phyloP scores from a whole-genome alignment of 2,113 vertebrate genomes.

The Python bivittatus region DNA sequence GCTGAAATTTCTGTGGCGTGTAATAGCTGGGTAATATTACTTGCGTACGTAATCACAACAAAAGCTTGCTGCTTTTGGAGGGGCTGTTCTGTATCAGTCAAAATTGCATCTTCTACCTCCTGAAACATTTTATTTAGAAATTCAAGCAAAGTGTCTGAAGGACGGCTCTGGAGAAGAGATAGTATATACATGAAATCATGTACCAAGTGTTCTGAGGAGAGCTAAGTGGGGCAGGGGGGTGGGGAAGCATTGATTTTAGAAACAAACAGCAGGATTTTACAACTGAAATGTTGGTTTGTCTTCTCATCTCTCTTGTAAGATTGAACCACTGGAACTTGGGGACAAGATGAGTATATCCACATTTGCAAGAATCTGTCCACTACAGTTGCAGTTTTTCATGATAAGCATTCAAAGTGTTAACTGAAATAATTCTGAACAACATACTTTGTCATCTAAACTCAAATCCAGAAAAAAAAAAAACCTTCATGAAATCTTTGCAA shows the following conservation, averaged over 20 bases:
- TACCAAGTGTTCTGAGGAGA: conserved; percentile 20
- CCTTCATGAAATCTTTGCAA: conserved; percentile 78
- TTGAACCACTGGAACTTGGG: conserved; percentile 88
- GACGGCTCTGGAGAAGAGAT: conserved; percentile 35
- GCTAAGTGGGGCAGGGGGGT: conserved; percentile 31
- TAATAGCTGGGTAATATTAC: background rate
- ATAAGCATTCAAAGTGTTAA: conserved; percentile 82
- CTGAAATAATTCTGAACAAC: conserved; percentile 79
- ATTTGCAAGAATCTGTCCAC: conserved; percentile 80
- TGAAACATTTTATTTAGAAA: conserved; percentile 22
- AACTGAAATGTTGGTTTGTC: conserved; percentile 84
- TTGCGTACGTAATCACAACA: background rate
- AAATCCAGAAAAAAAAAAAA: conserved; percentile 62
- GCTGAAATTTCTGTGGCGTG: conserved; percentile 13
- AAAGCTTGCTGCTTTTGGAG: conserved; percentile 24
- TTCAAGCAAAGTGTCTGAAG: background rate
- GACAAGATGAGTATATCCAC: conserved; percentile 77
- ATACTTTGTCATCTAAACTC: conserved; percentile 76
- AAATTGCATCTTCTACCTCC: conserved; percentile 32
- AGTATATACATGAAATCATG: background rate
- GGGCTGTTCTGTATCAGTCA: background rate
- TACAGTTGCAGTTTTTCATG: conserved; percentile 87
- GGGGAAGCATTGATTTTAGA: conserved; percentile 61
- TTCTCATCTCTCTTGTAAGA: conserved; percentile 79
- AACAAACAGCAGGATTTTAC: conserved; percentile 88